Evolutionary conservation across 2,888 invertebrate species (phyloP).

Genomic region (Dicyrtomina minuta): DNA sequence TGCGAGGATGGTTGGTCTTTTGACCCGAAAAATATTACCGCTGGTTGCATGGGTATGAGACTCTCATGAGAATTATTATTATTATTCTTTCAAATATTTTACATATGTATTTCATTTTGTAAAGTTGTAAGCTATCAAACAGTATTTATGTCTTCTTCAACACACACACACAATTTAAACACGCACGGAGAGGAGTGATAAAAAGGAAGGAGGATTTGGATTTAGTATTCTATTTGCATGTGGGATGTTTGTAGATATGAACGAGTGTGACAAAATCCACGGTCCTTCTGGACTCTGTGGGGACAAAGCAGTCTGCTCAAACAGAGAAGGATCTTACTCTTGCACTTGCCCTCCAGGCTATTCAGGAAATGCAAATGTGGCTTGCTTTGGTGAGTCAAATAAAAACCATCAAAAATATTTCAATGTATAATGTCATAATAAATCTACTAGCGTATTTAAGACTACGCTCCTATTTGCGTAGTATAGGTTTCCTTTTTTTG

Average conservation of each 20-base stretch:
- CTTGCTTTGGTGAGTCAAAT: conserved; percentile 64
- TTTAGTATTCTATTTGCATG: neutral
- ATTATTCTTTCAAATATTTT: neutral
- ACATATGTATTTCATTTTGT: neutral
- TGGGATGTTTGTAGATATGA: conserved; percentile 66
- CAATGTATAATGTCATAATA: neutral
- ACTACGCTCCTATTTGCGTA: too few relatives aligned
- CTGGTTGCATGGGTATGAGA: conserved; percentile 76
- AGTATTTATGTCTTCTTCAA: too few relatives aligned
- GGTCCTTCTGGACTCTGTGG: conserved; percentile 82
- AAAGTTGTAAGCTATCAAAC: neutral
- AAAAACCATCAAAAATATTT: too few relatives aligned
- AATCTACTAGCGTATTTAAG: conserved; percentile 5
- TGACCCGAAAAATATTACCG: conserved; percentile 81
- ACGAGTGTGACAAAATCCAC: conserved; percentile 80
- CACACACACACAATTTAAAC: neutral
- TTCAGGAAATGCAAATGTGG: conserved; percentile 78
- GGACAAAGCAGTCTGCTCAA: conserved; percentile 76
- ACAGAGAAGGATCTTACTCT: conserved; percentile 74
- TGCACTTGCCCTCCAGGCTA: conserved; percentile 80
- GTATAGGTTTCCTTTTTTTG: too few relatives aligned
- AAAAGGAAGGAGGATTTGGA: neutral
- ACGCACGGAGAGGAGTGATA: neutral
- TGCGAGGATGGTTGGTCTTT: conserved; percentile 93
- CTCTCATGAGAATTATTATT: neutral